Base-by-base conservation (phyloP, 2,888 invertebrate genomes). In the Hirtodrosophila cameraria region DNA sequence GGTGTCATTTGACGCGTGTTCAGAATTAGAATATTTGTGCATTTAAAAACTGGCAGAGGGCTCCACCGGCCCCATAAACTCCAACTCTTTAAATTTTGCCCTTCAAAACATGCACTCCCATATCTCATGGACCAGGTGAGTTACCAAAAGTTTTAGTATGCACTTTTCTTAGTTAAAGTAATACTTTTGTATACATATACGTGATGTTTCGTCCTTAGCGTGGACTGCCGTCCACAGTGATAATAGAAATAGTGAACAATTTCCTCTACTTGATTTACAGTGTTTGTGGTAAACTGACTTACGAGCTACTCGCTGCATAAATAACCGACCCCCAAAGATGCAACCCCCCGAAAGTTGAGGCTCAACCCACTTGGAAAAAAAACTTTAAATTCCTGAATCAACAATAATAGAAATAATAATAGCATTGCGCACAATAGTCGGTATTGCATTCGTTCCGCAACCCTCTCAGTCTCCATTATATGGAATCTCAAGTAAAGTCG, bases 401-500 rank as follows among this genome's bases (percentile, higher is more conserved):
- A 69, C 72, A 80, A 83, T 80, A 79, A 63, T 65, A 66, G 70
- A 70, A 75, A 76, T 82, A 82, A 83, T 83, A 76, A 79, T 54
- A 43, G 52, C 70, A 70, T 50, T 58, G 42, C 53, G 53, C 46
- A 58, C 64, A 63, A 69, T 57, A 50, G 65, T 54, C 18, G 11
- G 11, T n/a, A 25, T 25, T 39, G 13, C 25, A 31, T 30, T 45
- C n/a, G 28, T 8, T 12, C 11, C 41, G n/a, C n/a, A 12, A 7
- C 30, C 42, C 35, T 23, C 11, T 11, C 2, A 6, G 1, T 9
- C 25, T 9, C n/a, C 18, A 11, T 8, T 13, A 11, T n/a, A 46
- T 3, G 4, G 30, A 20, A 16, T 49, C 33, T 39, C 30, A 31
- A 28, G 49, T 50, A 36, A 53, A 55, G 73, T 66, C 63, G 67